Conservation (phyloP, 2,797 vertebrate genomes). For the Poecile montanus region DNA sequence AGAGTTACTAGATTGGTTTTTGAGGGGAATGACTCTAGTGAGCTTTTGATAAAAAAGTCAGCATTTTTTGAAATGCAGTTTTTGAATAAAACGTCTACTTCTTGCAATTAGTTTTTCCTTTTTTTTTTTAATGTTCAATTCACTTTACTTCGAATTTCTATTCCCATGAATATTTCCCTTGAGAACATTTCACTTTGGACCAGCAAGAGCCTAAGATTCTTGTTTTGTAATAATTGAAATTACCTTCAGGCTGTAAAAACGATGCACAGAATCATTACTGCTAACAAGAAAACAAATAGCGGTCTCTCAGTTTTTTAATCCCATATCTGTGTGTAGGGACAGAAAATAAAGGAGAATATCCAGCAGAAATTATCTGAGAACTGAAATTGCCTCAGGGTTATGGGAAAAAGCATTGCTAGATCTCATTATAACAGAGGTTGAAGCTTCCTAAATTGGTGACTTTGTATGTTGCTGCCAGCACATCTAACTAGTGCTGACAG, state of each 20-base stretch:
- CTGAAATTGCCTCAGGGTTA: not conserved
- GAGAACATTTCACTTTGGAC: not conserved
- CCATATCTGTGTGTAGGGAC: not conserved
- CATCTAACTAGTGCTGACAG: not conserved
- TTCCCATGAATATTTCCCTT: not conserved
- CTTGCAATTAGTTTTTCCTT: not conserved
- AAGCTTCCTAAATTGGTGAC: not conserved
- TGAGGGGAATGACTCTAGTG: not conserved
- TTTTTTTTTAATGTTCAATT: not conserved
- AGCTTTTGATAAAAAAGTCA: not conserved
- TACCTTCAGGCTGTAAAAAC: not conserved
- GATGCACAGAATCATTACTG: not conserved
- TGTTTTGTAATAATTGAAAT: not conserved
- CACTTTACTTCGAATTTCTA: not conserved
- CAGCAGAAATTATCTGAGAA: not conserved
- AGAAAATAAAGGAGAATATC: not conserved
- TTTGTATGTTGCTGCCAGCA: not conserved
- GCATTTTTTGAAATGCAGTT: not conserved
- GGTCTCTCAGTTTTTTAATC: not conserved
- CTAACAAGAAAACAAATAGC: not conserved
- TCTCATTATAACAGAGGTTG: not conserved
- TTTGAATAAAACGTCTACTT: not conserved
- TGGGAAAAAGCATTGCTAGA: not conserved
- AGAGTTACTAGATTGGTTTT: not conserved
- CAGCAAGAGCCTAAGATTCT: not conserved